phyloP scores from a whole-genome alignment of 2,113 vertebrate genomes.

The Varanus salvator region DNA sequence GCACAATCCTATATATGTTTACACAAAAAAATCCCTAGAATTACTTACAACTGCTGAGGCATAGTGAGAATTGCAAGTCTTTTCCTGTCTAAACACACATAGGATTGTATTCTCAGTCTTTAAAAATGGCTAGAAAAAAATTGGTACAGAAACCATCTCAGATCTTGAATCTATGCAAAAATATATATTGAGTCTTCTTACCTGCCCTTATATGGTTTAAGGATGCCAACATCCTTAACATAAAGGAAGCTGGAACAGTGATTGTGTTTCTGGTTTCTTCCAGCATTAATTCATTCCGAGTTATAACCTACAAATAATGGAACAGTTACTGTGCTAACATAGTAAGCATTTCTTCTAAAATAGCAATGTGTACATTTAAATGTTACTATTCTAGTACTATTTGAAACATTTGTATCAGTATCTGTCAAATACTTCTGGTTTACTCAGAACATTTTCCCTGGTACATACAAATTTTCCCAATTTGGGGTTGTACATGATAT shows the following conservation, averaged over 20 bases:
- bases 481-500: background rate
- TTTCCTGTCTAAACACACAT: too few relatives aligned
- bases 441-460: background rate
- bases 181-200: slow-evolving; percentile 66
- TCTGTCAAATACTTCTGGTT: background rate
- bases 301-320: slow-evolving; percentile 86
- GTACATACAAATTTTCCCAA: background rate
- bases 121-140: background rate
- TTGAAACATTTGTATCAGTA: background rate
- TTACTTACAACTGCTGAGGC: too few relatives aligned
- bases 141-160: background rate
- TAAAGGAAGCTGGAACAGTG: slow-evolving; percentile 98
- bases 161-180: background rate
- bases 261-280: slow-evolving; percentile 99
- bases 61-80: too few relatives aligned
- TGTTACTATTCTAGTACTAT: background rate
- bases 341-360: background rate
- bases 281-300: slow-evolving; percentile 96
- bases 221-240: slow-evolving; percentile 96
- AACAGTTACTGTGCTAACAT: background rate
- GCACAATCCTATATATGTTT: too few relatives aligned
- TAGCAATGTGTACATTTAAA: background rate
- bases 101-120: background rate
- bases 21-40: too few relatives aligned
- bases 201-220: slow-evolving; percentile 97